A percentile compares a stretch with the other conserved stretches of the same genome.
These are phyloP conservation scores for Cheilosia grossa DNA, from an alignment of 2,888 invertebrate genomes.

Conservation along the genomic window DNA sequence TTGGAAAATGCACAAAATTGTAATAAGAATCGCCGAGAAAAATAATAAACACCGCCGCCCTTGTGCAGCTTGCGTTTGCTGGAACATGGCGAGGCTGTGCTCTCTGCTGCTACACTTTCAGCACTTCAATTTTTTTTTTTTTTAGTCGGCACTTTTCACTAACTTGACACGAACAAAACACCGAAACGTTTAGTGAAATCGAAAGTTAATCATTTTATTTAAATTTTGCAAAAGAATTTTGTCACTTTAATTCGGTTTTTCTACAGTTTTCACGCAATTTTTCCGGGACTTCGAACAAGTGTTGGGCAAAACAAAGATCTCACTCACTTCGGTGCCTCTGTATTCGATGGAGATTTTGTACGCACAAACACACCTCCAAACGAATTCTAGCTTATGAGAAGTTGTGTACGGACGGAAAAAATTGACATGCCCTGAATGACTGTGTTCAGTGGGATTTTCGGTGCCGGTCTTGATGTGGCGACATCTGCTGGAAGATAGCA, in stretches of 20 bases:
- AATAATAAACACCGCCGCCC: conserved; percentile 74
- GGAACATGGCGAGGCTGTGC: conserved; percentile 69
- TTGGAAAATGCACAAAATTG: conserved; percentile 63
- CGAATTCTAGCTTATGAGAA: conserved; percentile 1
- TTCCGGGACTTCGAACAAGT: conserved; percentile 70
- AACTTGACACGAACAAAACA: conserved; percentile 44
- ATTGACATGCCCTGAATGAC: conserved; percentile 72
- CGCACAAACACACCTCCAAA: conserved; percentile 52
- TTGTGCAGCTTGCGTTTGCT: conserved; percentile 69
- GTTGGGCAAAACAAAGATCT: conserved; percentile 75
- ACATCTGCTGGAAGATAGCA: conserved; percentile 25
- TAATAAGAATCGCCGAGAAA: conserved; percentile 58
- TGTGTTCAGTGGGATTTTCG: conserved; percentile 53
- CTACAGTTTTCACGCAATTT: conserved; percentile 51
- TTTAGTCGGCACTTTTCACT: conserved; percentile 53
- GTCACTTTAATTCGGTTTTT: conserved; percentile 41
- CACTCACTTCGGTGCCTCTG: conserved; percentile 61
- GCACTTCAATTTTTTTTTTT: conserved; percentile 35
- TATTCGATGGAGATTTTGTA: conserved; percentile 64
- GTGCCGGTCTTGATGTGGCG: conserved; percentile 26
- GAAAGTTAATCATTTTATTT: conserved; percentile 59
- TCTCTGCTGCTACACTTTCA: conserved; percentile 28
- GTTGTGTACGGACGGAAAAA: conserved; percentile 36
- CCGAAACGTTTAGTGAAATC: conserved; percentile 53
- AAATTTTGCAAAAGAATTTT: conserved; percentile 53